Percentiles rank a stretch among this genome's conserved stretches.
phyloP scores from a whole-genome alignment of 2,888 invertebrate genomes.

The Andrena hattorfiana region DNA sequence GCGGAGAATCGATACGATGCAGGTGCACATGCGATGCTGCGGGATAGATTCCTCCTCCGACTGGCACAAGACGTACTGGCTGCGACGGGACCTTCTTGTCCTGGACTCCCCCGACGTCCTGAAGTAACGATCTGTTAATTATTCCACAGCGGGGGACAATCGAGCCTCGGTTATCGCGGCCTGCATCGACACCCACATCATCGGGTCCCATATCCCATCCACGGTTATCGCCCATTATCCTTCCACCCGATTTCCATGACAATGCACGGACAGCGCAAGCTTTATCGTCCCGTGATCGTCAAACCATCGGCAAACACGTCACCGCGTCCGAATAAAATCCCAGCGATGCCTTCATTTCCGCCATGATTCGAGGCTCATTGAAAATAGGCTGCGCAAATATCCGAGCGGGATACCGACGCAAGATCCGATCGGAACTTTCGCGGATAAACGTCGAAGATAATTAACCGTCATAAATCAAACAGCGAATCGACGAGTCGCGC shows the following conservation, averaged over 20 bases:
- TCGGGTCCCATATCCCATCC: slow-evolving; percentile 27
- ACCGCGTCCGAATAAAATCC: neutral
- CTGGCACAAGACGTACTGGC: slow-evolving; percentile 88
- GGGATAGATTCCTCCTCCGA: slow-evolving; percentile 85
- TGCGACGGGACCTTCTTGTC: slow-evolving; percentile 85
- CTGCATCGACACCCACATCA: slow-evolving; percentile 20
- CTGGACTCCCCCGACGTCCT: slow-evolving; percentile 65
- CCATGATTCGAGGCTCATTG: neutral
- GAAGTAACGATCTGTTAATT: slow-evolving; percentile 69
- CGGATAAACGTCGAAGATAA: neutral
- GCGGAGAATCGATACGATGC: slow-evolving; percentile 87
- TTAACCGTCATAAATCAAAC: neutral
- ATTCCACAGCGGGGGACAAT: slow-evolving; percentile 29
- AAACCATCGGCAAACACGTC: neutral
- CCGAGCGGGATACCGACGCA: neutral
- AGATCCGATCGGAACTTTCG: no score
- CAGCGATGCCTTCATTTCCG: neutral
- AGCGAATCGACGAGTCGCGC: neutral
- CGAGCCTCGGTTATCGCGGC: slow-evolving; percentile 18
- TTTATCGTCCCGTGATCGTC: slow-evolving; percentile 13
- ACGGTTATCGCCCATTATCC: slow-evolving; percentile 35
- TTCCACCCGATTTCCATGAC: slow-evolving; percentile 16
- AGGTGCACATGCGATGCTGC: slow-evolving; percentile 87
- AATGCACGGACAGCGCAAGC: slow-evolving; percentile 1
- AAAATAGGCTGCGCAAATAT: neutral